Evolutionary conservation across 2,888 invertebrate species (phyloP).

Genomic region (Teleogryllus oceanicus): DNA sequence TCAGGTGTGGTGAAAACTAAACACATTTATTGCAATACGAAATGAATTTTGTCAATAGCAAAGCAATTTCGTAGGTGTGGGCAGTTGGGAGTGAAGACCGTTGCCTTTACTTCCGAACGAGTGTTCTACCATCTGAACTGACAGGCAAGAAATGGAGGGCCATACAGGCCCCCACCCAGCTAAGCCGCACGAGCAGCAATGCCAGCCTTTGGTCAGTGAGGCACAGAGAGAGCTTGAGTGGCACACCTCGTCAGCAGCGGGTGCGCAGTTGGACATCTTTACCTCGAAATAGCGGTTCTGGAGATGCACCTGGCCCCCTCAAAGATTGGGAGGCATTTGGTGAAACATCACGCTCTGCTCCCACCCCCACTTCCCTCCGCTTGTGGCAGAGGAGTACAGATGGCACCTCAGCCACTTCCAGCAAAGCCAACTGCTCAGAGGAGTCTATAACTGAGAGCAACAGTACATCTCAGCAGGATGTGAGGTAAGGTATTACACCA

Average conservation of each 20-base stretch:
- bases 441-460: constrained; percentile 34
- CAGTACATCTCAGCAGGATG: constrained; percentile 22
- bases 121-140: constrained; percentile 68
- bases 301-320: constrained; percentile 28
- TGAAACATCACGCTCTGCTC: constrained; percentile 69
- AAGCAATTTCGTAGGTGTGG: constrained; percentile 56
- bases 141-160: constrained; percentile 86
- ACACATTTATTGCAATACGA: too few relatives aligned
- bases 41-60: too few relatives aligned
- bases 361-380: constrained; percentile 65
- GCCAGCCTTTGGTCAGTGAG: constrained; percentile 61
- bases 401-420: constrained; percentile 34
- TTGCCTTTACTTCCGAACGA: constrained; percentile 73
- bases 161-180: constrained; percentile 74
- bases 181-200: constrained; percentile 77
- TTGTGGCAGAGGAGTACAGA: constrained; percentile 48
- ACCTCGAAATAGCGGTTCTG: constrained; percentile 27
- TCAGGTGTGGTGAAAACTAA: constrained; percentile 54
- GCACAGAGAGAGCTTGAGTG: constrained; percentile 26
- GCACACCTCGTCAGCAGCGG: constrained; percentile 49
- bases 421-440: constrained; percentile 28
- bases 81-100: constrained; percentile 81
- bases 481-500: background rate
- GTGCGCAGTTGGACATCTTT: constrained; percentile 64
- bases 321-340: constrained; percentile 56